A percentile compares a stretch with the other conserved stretches of the same genome.
Conservation (phyloP, 2,888 invertebrate genomes). For the Temnothorax ravouxi region DNA sequence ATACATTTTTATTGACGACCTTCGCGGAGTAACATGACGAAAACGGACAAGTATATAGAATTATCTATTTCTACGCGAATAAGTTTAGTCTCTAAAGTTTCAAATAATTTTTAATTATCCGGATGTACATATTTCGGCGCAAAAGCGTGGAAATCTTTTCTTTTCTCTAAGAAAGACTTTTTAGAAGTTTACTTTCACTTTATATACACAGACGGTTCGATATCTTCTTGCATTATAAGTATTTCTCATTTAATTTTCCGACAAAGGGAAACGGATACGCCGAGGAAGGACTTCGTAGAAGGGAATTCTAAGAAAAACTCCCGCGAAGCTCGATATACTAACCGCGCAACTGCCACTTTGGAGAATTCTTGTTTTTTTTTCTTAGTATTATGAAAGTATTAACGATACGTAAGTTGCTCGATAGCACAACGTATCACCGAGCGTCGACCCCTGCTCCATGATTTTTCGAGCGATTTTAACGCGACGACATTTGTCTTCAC, state of each 20-base stretch:
- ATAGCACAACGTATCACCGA: conserved; percentile 62
- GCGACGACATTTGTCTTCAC: background rate
- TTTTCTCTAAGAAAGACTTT: background rate
- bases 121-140: background rate
- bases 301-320: conserved; percentile 12
- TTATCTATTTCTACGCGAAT: background rate
- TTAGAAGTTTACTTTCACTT: background rate
- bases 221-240: background rate
- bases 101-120: background rate
- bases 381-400: conserved; percentile 45
- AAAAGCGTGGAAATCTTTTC: background rate
- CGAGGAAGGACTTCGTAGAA: conserved; percentile 26
- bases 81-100: background rate
- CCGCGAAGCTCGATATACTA: conserved; percentile 17
- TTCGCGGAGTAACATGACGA: background rate
- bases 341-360: conserved; percentile 36
- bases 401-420: background rate
- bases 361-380: background rate
- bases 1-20: background rate
- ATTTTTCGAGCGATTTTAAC: conserved; percentile 26
- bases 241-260: background rate
- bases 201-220: background rate
- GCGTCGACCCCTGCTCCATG: background rate
- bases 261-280: background rate
- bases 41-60: background rate